Percentiles rank a stretch among this genome's conserved stretches.
phyloP scores from a whole-genome alignment of 2,888 invertebrate genomes.

The Synanthedon andrenaeformis region DNA sequence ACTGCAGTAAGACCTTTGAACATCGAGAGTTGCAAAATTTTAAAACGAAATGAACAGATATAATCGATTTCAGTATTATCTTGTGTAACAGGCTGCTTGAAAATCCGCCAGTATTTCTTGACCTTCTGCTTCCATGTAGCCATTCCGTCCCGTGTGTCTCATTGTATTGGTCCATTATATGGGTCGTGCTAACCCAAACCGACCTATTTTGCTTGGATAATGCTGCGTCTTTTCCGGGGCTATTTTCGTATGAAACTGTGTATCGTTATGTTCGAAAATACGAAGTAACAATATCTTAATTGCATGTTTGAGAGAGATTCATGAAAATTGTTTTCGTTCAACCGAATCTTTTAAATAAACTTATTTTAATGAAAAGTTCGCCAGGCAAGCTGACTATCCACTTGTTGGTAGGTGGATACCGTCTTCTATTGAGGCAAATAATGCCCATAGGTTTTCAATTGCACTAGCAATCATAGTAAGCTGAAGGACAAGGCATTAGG shows the following conservation, averaged over 20 bases:
- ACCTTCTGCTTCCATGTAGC: not conserved
- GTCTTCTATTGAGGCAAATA: no score
- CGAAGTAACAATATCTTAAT: not conserved
- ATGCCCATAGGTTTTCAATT: no score
- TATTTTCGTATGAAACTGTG: not conserved
- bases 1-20: no score
- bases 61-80: not conserved
- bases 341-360: no score
- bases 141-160: not conserved
- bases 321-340: no score
- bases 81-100: not conserved
- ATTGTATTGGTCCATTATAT: not conserved
- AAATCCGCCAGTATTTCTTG: not conserved
- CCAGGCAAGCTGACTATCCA: no score
- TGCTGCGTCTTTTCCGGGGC: conserved; percentile 17
- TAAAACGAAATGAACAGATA: not conserved
- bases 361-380: no score
- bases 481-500: no score
- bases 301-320: no score
- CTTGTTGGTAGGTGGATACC: no score
- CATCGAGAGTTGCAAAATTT: not conserved
- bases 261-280: not conserved
- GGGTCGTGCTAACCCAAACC: conserved; percentile 1
- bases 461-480: no score
- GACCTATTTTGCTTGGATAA: conserved; percentile 25